Evolutionary conservation across 2,797 vertebrate species (phyloP), one percentile per base, ranked within the genome.

Genomic region (Gorsachius magnificus): DNA sequence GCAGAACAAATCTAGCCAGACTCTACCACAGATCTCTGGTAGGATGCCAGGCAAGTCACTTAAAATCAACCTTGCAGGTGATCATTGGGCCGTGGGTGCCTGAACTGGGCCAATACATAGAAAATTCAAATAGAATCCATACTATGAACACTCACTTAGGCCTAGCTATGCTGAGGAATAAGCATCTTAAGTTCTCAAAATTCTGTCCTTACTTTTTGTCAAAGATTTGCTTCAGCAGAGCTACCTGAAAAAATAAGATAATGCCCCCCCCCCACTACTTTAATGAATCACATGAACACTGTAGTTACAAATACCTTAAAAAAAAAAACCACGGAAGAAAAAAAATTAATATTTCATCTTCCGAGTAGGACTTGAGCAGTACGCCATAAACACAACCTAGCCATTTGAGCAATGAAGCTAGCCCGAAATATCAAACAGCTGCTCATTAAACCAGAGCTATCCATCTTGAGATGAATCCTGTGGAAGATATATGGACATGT

Each of bases 241-340:
- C 33, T 76, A 63, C 10, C 41, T 50, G n/a, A 76, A 79, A 86
- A 88, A 82, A 43, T 7, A 86, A 75, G 35, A 45, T 51, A 71
- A 57, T 20, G 19, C 28, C 1, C 0, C 18, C 0, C 18, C 7
- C 11, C 14, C 41, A 0, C 25, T 11, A 45, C 4, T 16, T 78
- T 16, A 92, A 76, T 58, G 51, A 88, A 70, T 63, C 15, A 2
- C 48, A 26, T 41, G 18, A 83, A 76, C 20, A 12, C 21, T 38
- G 26, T 8, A 50, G 16, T 18, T 83, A 81, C 15, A 87, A 86
- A 64, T 14, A 83, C 43, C 70, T 81, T 60, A 36, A 71, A 88
- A 43, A 41, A 41, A 14, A 43, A 90, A 75, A 36, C n/a, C 57
- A 83, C 41, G 50, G 20, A 72, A 51, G 11, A 54, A 31, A 69